phyloP scores from a whole-genome alignment of 2,888 invertebrate species.

The Parnassius orleans region DNA sequence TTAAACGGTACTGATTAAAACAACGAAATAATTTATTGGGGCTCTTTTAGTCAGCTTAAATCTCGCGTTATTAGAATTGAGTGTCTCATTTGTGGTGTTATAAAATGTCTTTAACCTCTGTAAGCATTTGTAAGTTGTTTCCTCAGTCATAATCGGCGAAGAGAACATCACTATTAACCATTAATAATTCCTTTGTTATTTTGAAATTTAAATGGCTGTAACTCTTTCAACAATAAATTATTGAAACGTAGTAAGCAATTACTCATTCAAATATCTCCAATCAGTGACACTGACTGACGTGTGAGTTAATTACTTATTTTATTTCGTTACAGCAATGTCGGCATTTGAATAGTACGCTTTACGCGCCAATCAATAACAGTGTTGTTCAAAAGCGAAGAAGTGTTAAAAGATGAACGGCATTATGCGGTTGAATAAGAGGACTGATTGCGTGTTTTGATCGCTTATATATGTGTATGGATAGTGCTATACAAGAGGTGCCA shows the following conservation, averaged over 20 bases:
- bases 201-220: too few relatives aligned
- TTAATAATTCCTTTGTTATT: too few relatives aligned
- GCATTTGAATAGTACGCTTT: constrained; percentile 30
- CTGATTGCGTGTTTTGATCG: constrained; percentile 70
- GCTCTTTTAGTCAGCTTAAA: too few relatives aligned
- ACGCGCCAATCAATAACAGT: constrained; percentile 34
- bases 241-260: constrained; percentile 3
- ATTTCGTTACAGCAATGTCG: constrained; percentile 13
- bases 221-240: background rate
- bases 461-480: constrained; percentile 43
- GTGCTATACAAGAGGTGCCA: constrained; percentile 32
- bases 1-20: too few relatives aligned
- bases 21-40: too few relatives aligned
- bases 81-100: too few relatives aligned
- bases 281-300: constrained; percentile 17
- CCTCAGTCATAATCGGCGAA: too few relatives aligned
- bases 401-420: constrained; percentile 69
- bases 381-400: constrained; percentile 51
- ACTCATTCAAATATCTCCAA: constrained; percentile 9
- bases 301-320: constrained; percentile 24
- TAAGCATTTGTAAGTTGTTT: too few relatives aligned
- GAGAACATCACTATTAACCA: too few relatives aligned
- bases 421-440: constrained; percentile 60
- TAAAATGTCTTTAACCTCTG: too few relatives aligned
- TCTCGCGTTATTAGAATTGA: too few relatives aligned